A percentile compares a stretch with the other conserved stretches of the same genome.
phyloP scores from a whole-genome alignment of 1,140 invertebrate genomes.

The Pogonus chalceus region DNA sequence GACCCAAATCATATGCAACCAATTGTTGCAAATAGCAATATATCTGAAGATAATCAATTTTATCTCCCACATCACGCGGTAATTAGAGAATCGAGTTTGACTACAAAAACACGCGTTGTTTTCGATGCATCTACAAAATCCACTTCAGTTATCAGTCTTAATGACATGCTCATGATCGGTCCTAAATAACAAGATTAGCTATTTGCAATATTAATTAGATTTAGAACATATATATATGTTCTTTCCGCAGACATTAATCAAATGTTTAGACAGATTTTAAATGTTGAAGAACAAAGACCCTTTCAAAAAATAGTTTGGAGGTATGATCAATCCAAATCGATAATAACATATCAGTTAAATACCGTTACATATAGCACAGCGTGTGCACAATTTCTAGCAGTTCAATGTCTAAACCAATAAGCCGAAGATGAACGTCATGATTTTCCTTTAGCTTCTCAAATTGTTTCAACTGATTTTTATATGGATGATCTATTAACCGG shows the following conservation, averaged over 20 bases:
- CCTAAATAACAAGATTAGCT: slow-evolving; percentile 30
- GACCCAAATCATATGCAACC: no score
- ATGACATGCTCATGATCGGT: slow-evolving; percentile 28
- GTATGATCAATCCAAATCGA: slow-evolving; percentile 16
- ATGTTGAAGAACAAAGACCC: slow-evolving; percentile 16
- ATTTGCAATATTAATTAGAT: slow-evolving; percentile 29
- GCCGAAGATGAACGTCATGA: slow-evolving; percentile 24
- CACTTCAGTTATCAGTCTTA: no score
- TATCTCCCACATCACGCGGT: no score
- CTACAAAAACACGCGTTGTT: no score
- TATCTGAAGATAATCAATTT: no score
- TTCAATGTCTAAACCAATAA: slow-evolving; percentile 24
- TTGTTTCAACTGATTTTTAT: no score
- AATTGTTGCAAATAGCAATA: no score
- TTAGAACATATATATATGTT: slow-evolving; percentile 24
- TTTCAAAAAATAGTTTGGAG: no score
- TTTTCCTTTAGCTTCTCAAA: slow-evolving; percentile 20
- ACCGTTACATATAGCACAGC: slow-evolving; percentile 26
- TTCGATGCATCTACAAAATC: no score
- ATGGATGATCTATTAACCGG: no score
- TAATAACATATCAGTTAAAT: slow-evolving; percentile 26
- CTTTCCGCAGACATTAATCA: slow-evolving; percentile 27
- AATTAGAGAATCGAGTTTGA: no score
- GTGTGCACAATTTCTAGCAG: slow-evolving; percentile 24
- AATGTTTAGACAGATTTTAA: slow-evolving; percentile 26